Evolutionary conservation across 2,113 vertebrate genomes (phyloP).

Genomic region (Dipodomys merriami): DNA sequence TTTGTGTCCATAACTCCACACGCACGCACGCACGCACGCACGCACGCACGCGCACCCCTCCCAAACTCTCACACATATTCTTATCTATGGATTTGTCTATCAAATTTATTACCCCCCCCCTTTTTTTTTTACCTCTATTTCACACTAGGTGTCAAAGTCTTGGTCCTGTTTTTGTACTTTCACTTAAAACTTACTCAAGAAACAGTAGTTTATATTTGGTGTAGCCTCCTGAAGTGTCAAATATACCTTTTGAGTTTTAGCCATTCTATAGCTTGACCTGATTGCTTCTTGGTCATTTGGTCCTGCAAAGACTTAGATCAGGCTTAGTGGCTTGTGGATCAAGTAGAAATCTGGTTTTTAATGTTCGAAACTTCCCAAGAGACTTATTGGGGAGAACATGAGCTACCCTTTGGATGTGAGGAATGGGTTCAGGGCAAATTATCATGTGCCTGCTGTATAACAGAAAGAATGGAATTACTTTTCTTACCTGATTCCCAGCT

Average conservation of each 20-base stretch:
- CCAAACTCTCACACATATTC: background rate
- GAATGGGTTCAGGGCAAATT: background rate
- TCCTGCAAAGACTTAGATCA: background rate
- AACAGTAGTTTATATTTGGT: background rate
- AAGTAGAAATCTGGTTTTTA: conserved; percentile 36
- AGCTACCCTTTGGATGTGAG: conserved; percentile 27
- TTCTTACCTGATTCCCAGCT: background rate
- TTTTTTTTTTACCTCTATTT: background rate
- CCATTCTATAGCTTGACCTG: conserved; percentile 23
- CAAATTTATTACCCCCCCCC: conserved; percentile 41
- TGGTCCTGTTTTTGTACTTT: background rate
- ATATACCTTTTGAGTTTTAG: background rate
- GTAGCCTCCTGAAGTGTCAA: background rate
- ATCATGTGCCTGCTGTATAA: background rate
- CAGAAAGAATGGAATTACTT: conserved; percentile 2
- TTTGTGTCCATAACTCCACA: background rate
- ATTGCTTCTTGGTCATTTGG: conserved; percentile 60
- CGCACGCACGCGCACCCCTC: too few species aligned
- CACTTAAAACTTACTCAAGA: conserved; percentile 8
- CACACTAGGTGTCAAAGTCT: background rate
- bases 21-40: too few species aligned
- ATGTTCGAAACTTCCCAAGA: conserved; percentile 31
- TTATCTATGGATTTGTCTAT: background rate
- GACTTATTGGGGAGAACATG: conserved; percentile 3
- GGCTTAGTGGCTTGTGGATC: conserved; percentile 18